A percentile compares a stretch with the other conserved stretches of the same genome.
Evolutionary conservation across 2,797 vertebrate species (phyloP).

Genomic region (Anisognathus igniventris): DNA sequence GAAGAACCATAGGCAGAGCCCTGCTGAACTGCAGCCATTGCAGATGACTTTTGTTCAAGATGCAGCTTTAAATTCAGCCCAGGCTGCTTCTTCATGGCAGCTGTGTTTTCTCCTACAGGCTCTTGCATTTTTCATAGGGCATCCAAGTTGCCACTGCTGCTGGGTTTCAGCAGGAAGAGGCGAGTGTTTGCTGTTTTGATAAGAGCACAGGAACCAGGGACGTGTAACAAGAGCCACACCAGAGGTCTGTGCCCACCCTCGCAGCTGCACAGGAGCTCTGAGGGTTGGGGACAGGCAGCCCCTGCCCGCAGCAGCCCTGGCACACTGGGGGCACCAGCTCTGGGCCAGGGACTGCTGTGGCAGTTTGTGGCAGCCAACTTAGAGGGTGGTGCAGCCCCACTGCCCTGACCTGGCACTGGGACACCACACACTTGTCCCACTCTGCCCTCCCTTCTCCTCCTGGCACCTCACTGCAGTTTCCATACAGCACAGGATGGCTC

Average conservation of each 20-base stretch:
- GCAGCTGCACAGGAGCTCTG: not conserved
- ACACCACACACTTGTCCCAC: not conserved
- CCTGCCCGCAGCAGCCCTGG: not conserved
- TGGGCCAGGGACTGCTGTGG: not conserved
- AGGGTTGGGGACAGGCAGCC: not conserved
- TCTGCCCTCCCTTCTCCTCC: not conserved
- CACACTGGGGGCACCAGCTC: rapidly evolving
- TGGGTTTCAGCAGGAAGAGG: not conserved
- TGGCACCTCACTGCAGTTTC: not conserved
- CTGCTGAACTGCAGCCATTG: not conserved
- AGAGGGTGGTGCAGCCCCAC: rapidly evolving
- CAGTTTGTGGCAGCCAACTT: not conserved
- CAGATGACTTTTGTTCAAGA: not conserved
- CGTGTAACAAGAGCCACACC: rapidly evolving
- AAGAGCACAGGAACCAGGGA: not conserved
- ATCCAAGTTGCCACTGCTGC: not conserved
- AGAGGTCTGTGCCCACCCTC: not conserved
- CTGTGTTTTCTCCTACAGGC: not conserved
- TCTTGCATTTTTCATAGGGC: not conserved
- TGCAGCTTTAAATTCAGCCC: not conserved
- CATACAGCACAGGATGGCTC: not conserved
- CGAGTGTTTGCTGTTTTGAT: not conserved
- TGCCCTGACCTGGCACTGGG: too few relatives aligned
- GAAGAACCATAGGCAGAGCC: not conserved
- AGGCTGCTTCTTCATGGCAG: not conserved